phyloP scores from a whole-genome alignment of 2,113 vertebrate species.

The Tragelaphus strepsiceros region DNA sequence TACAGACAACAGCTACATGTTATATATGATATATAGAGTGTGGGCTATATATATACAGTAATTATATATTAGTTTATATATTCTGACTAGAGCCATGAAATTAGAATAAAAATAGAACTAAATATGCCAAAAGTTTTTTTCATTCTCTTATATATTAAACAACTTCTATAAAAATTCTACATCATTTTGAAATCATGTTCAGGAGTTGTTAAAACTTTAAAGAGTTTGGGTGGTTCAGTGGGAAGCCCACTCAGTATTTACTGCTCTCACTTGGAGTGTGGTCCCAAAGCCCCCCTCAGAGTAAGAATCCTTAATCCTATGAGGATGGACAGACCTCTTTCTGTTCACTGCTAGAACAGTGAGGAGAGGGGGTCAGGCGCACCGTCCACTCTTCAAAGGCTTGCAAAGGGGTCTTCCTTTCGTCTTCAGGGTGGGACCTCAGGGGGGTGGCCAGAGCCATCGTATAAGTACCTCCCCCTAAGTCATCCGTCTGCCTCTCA shows the following conservation, averaged over 20 bases:
- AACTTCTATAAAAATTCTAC: background rate
- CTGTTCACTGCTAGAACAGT: slow-evolving; percentile 79
- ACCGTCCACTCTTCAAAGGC: slow-evolving; percentile 70
- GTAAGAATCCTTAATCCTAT: background rate
- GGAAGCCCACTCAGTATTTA: background rate
- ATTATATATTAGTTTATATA: background rate
- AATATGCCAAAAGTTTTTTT: background rate
- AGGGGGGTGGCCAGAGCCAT: rapidly evolving
- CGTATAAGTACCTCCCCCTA: slow-evolving; percentile 40
- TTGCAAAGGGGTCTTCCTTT: slow-evolving; percentile 79
- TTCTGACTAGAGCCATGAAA: background rate
- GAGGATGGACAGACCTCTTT: slow-evolving; percentile 82
- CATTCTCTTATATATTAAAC: background rate
- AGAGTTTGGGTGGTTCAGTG: background rate
- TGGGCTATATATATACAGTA: background rate
- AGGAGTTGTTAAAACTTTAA: background rate
- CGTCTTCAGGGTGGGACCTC: slow-evolving; percentile 29
- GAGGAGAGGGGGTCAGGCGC: slow-evolving; percentile 70
- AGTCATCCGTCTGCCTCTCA: slow-evolving; percentile 65
- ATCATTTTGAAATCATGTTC: background rate
- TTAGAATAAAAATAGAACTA: background rate
- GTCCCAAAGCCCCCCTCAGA: background rate
- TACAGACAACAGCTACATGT: background rate
- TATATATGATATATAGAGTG: background rate
- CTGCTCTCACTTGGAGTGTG: too few species aligned